Evolutionary conservation across 2,888 invertebrate genomes (phyloP), one percentile per base, ranked within the genome.

Genomic region (Drosophila nigricruria): DNA sequence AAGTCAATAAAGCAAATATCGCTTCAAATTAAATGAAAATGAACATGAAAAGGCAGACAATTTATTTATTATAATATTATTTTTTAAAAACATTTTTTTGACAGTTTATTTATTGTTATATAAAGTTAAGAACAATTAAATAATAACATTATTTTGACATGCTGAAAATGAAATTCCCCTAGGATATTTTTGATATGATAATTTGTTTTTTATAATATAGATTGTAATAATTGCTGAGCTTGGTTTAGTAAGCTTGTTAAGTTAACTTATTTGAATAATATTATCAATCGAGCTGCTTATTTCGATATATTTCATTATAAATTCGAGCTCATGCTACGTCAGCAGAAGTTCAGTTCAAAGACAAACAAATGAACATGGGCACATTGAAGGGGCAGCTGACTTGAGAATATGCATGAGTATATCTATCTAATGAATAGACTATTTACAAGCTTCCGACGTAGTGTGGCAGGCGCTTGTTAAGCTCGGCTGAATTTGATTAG

Each of bases 401-500:
- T 30, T 30, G 1, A 30, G 30, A 8, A 8, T 8, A 8, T 38
- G 1, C 16, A 25, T 5, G 36, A 36, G 25, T 8, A n/a, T 36
- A 9, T 36, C n/a, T 25, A 14, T 14, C n/a, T n/a, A 53, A 38
- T 38, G 36, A n/a, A 34, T 32, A 16, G n/a, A n/a, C n/a, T 32
- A 32, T 16, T 16, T 10, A 10, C 27, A 16, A 18, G 34, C 36
- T 20, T 32, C 25, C 40, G 20, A 5, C 8, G n/a, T 1, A 12
- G 25, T 23, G 25, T 25, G 27, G 38, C 12, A 23, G 14, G 18
- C 25, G 20, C 54, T 34, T 54, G 42, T 61, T 61, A 53, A 43
- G 32, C n/a, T 25, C 6, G 9, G 27, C 0, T 34, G 32, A 69
- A 69, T 66, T 66, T 16, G 60, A 63, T 67, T 59, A 58, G 58